These are phyloP conservation scores for Psettodes erumei DNA, from an alignment of 2,113 vertebrate genomes.

Conservation along the genomic window DNA sequence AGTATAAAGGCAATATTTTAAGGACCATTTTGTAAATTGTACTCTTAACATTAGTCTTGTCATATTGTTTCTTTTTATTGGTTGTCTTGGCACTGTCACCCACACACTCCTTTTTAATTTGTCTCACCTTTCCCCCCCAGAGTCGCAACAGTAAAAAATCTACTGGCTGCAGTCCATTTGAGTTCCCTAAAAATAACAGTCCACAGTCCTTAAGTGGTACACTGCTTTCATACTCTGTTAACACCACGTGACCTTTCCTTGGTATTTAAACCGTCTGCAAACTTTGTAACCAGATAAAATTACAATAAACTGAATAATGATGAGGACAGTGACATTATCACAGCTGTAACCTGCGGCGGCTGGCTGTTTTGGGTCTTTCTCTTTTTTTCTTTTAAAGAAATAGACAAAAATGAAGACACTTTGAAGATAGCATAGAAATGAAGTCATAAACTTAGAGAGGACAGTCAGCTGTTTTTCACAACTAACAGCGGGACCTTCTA, in stretches of 20 bases:
- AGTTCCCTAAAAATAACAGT: conserved; percentile 1
- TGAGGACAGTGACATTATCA: conserved; percentile 53
- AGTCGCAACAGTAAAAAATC: not conserved
- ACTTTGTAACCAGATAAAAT: conserved; percentile 50
- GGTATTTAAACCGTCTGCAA: conserved; percentile 52
- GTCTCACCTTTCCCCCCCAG: not conserved
- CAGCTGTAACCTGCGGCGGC: conserved; percentile 25
- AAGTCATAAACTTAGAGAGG: conserved; percentile 38
- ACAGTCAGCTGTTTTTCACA: conserved; percentile 37
- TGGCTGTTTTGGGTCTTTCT: not conserved
- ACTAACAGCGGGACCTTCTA: conserved; percentile 23
- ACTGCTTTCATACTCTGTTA: conserved; percentile 15
- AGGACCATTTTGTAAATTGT: not conserved
- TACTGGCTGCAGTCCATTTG: conserved; percentile 11
- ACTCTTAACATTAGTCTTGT: not conserved
- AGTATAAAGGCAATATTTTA: not conserved
- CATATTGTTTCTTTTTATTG: conserved; percentile 2
- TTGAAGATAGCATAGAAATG: conserved; percentile 27
- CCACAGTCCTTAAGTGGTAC: not conserved
- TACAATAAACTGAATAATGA: conserved; percentile 44
- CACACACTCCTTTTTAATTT: not conserved
- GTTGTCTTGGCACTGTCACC: conserved; percentile 1
- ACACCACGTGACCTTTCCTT: conserved; percentile 58
- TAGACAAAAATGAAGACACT: conserved; percentile 23
- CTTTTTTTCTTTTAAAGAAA: not conserved